These are phyloP conservation scores for Popillia japonica DNA, from an alignment of 1,140 invertebrate genomes.

Conservation along the genomic window DNA sequence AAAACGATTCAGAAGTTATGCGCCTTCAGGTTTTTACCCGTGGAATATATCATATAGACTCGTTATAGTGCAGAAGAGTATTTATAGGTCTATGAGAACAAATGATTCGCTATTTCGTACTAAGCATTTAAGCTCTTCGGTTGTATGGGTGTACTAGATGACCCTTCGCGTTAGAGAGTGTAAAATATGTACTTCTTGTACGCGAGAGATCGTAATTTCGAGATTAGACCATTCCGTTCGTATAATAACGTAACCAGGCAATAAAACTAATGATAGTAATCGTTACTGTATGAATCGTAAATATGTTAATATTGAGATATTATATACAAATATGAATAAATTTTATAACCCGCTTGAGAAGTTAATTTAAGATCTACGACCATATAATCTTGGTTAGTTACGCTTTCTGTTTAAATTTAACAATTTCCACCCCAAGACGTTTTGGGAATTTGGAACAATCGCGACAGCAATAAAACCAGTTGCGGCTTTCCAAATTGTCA, in stretches of 20 bases:
- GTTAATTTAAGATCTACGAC: no score
- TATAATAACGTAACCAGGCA: neutral
- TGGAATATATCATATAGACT: neutral
- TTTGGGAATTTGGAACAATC: neutral
- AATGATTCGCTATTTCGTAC: neutral
- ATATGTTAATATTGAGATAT: neutral
- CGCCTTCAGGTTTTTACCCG: slow-evolving; percentile 4
- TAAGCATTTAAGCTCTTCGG: neutral
- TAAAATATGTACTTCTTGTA: neutral
- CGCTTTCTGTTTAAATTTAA: neutral
- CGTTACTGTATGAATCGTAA: neutral
- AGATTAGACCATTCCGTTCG: neutral
- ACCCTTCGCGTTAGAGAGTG: neutral
- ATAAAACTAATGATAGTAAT: neutral
- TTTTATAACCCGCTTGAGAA: no score
- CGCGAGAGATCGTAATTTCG: neutral
- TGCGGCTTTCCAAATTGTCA: neutral
- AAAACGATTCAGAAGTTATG: slow-evolving; percentile 19
- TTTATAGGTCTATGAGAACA: slow-evolving; percentile 14
- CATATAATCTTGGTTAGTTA: neutral
- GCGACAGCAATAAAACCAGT: neutral
- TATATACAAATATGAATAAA: neutral
- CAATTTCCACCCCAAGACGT: neutral
- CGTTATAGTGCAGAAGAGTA: neutral
- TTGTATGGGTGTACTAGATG: neutral